phyloP scores from a whole-genome alignment of 1,140 invertebrate genomes.

The Drosophila pectinifera region DNA sequence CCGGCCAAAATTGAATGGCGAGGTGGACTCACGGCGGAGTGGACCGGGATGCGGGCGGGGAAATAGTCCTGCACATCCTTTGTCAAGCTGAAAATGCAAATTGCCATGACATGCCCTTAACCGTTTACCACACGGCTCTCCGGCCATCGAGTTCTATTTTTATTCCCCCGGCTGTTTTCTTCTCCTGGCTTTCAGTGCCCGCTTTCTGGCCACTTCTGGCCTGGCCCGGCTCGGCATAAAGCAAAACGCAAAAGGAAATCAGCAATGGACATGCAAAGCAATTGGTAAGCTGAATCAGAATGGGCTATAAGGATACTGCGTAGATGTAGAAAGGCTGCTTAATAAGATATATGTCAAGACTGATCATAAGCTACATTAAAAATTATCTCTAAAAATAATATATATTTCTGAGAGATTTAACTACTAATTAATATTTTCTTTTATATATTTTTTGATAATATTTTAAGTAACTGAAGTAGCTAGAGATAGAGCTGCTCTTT shows the following conservation, averaged over 20 bases:
- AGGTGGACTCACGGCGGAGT: constrained; percentile 13
- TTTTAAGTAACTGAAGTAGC: no score
- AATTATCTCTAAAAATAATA: no score
- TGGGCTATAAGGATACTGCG: constrained; percentile 6
- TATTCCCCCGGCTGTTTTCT: constrained; percentile 24
- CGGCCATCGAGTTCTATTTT: constrained; percentile 46
- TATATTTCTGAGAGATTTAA: no score
- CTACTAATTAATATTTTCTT: no score
- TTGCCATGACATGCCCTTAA: constrained; percentile 83
- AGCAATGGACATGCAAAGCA: constrained; percentile 49
- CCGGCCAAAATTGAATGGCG: constrained; percentile 50
- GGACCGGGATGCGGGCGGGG: neutral
- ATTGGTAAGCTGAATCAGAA: neutral
- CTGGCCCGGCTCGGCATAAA: constrained; percentile 57
- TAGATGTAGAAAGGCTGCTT: neutral
- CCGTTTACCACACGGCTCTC: constrained; percentile 73
- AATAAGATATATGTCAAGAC: neutral
- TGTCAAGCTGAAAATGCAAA: constrained; percentile 83
- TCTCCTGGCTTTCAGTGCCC: constrained; percentile 29
- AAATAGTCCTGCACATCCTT: constrained; percentile 73
- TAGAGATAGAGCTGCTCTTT: no score
- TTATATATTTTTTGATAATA: neutral
- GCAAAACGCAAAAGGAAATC: constrained; percentile 77
- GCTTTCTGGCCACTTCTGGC: constrained; percentile 31
- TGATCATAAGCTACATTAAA: neutral